Evolutionary conservation across 2,888 invertebrate species (phyloP), one percentile per base, ranked within the genome.

Genomic region (Acrobasis consociella): DNA sequence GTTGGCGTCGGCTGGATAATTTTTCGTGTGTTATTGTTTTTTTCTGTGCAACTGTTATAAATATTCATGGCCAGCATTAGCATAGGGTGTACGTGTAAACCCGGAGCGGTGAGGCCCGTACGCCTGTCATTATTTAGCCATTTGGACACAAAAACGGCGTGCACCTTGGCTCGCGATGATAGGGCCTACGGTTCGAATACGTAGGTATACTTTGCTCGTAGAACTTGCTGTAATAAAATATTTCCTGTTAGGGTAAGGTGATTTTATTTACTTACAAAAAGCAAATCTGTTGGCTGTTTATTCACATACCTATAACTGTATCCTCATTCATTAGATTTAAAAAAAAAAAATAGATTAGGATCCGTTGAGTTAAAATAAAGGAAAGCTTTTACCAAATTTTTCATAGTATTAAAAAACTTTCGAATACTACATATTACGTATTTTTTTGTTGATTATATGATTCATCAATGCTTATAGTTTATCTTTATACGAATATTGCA

Each of bases 21-120:
- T 73, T 69, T 73, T 75, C 75, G 72, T 73, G 60, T 60, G 49
- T 62, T 62, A 31, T 62, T 78, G 82, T 82, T 81, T 81, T 78
- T 76, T 80, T 72, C 76, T 75, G 83, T 85, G 85, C 87, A 81
- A 85, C 78, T 80, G 82, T 76, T 84, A 91, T 91, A 90, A 91
- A 91, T 91, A 91, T 91, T 91, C 90, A 91, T 90, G 83, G 74
- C 74, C 69, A 69, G 78, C 86, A 89, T 90, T 90, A 87, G 87
- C 85, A 86, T 89, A 86, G 85, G 80, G 84, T 46, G 46, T 83
- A 74, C 50, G 71, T 74, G 77, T 70, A 75, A 77, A 76, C 82
- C 77, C 77, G 75, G 77, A 72, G 76, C 77, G 76, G 73, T 75
- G 76, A 70, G 72, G 76, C 74, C 64, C 79, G 81, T 77, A 78